These are phyloP conservation scores for Hipparchia sbordonii DNA, from an alignment of 2,888 invertebrate genomes.

Conservation along the genomic window DNA sequence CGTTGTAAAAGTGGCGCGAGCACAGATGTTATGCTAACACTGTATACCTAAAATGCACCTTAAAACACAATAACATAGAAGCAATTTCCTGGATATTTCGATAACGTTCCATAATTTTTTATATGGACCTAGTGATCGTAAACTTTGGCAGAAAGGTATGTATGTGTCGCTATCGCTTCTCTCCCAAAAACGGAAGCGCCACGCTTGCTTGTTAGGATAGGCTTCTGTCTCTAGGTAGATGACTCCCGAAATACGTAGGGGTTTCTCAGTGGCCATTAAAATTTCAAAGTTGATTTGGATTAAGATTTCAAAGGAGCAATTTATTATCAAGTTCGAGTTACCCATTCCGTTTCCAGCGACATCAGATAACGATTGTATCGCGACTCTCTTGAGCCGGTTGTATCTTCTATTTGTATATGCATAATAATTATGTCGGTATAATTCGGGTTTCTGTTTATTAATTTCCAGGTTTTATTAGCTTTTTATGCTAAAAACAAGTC, in stretches of 20 bases:
- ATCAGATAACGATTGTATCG: slow-evolving; percentile 28
- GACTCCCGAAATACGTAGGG: slow-evolving; percentile 30
- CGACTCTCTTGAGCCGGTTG: slow-evolving; percentile 17
- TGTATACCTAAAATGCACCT: no score
- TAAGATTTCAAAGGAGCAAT: slow-evolving; percentile 58
- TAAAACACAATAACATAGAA: no score
- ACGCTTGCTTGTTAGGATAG: slow-evolving; percentile 1
- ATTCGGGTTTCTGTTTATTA: slow-evolving; percentile 11
- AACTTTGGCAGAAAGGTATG: not conserved
- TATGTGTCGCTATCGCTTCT: not conserved
- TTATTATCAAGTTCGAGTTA: slow-evolving; percentile 47
- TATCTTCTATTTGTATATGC: no score
- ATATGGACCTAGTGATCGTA: slow-evolving; percentile 1
- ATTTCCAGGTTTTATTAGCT: slow-evolving; percentile 13
- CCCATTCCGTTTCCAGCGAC: slow-evolving; percentile 26
- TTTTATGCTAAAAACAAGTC: not conserved
- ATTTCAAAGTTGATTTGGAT: slow-evolving; percentile 48
- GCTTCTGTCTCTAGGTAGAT: slow-evolving; percentile 51
- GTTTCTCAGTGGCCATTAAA: slow-evolving; percentile 48
- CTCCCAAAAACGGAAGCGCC: not conserved
- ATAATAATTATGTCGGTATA: not conserved
- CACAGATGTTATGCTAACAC: no score
- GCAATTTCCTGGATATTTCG: not conserved
- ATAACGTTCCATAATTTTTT: not conserved
- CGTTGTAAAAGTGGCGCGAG: no score